Percentiles rank a stretch among this genome's conserved stretches.
Evolutionary conservation across 2,797 vertebrate species (phyloP).

Genomic region (Gymnothorax reevesii): DNA sequence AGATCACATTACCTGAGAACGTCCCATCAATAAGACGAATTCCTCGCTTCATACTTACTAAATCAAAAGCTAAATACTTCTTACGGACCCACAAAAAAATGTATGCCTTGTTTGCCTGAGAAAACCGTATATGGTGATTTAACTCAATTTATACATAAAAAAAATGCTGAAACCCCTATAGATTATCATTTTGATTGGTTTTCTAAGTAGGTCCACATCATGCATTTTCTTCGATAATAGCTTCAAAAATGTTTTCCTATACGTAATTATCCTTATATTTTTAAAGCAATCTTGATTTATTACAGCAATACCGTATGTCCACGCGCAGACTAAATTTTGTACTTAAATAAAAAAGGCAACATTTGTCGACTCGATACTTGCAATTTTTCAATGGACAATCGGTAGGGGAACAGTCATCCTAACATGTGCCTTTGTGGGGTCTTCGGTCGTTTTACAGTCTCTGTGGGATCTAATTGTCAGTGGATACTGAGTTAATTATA

Average conservation of each 20-base stretch:
- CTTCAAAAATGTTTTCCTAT: background rate
- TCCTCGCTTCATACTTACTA: background rate
- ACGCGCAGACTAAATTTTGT: background rate
- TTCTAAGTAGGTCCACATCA: too few species aligned
- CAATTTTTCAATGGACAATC: background rate
- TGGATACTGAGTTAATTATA: slow-evolving; percentile 1
- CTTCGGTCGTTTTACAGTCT: slow-evolving; percentile 29
- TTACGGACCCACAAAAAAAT: too few species aligned
- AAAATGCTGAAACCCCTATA: too few species aligned
- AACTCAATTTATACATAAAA: too few species aligned
- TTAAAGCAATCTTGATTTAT: too few species aligned
- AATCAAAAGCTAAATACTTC: background rate
- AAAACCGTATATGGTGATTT: background rate
- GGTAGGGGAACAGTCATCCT: background rate
- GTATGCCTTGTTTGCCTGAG: background rate
- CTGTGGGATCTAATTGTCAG: slow-evolving; percentile 19
- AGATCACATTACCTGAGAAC: background rate
- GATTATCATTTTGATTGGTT: too few species aligned
- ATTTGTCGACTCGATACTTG: background rate
- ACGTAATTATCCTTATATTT: background rate
- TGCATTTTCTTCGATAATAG: background rate
- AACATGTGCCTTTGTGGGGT: background rate
- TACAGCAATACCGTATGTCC: background rate
- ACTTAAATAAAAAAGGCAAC: background rate
- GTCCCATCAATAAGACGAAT: background rate